Conservation (phyloP, 2,113 vertebrate genomes). For the Butastur rufipennis region DNA sequence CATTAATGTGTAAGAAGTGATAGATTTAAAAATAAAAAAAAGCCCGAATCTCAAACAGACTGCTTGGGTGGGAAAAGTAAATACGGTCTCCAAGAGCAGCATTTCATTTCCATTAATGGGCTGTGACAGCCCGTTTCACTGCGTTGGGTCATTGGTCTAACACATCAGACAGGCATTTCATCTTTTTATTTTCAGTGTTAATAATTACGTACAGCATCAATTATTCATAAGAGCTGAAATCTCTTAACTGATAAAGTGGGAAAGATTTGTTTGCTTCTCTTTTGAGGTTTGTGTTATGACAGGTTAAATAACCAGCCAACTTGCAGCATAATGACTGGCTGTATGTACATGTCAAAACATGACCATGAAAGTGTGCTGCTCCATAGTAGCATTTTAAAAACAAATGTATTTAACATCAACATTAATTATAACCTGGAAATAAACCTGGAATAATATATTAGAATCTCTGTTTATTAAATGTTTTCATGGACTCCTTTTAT, state of each 20-base stretch:
- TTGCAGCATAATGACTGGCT: not conserved
- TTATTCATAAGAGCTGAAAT: not conserved
- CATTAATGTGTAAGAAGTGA: not conserved
- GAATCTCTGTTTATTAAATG: not conserved
- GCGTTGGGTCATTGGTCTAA: not conserved
- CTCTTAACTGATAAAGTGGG: not conserved
- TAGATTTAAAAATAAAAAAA: not conserved
- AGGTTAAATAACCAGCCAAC: not conserved
- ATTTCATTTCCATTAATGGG: not conserved
- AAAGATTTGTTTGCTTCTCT: not conserved
- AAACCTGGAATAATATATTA: not conserved
- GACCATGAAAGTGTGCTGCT: not conserved
- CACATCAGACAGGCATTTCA: not conserved
- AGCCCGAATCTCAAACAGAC: not conserved
- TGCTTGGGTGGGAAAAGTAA: not conserved
- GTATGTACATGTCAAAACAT: not conserved
- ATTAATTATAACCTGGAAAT: not conserved
- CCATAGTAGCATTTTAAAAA: not conserved
- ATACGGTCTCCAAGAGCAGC: not conserved
- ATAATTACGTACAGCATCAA: not conserved
- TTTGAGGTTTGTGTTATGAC: not conserved
- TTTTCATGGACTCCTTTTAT: not conserved
- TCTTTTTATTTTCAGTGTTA: not conserved
- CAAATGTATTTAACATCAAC: not conserved
- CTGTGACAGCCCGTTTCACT: not conserved